Base-by-base conservation (phyloP, 2,113 vertebrate genomes). In the Donacobius atricapilla region DNA sequence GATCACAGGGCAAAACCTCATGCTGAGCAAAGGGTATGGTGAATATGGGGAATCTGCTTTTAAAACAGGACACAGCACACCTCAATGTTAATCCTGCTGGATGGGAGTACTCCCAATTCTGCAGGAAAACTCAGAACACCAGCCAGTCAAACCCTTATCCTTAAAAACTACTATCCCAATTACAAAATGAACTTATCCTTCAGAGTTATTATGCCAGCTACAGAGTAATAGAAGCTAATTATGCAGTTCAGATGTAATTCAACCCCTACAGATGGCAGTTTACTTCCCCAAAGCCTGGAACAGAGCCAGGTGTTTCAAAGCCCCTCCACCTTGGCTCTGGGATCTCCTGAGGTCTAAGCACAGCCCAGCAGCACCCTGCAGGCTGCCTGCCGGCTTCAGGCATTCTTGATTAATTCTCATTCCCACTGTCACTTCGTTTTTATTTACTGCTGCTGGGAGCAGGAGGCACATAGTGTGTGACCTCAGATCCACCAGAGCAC, bases 361-460 rank as follows among this genome's bases (percentile, higher is more conserved):
- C 37, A 80, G 28, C 75, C 75, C 58, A 58, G 27, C 11, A 57
- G 73, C 64, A 14, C 47, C 28, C 66, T 77, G 57, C 57, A 84
- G 77, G 73, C 83, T 28, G 65, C 70, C 30, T 47, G 73, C 75
- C 90, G 93, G 79, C 72, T 70, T 63, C 93, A 10, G 15, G 12
- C 56, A 51, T 63, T 81, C 86, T 37, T 54, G 30, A 83, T 50
- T 71, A 47, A 75, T 25, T 63, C 69, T 25, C 44, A 30, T 61
- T 35, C 35, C 33, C 53, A 56, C 8, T 83, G 87, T 45, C 91
- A 77, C 58, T 70, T 37, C 6, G 0, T 21, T 82, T 76, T 71
- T 73, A 76, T 95, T 77, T 91, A 57, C 61, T 9, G 31, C 81
- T 27, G 27, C 8, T 22, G 44, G 60, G 89, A 94, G 93, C 60